phyloP scores from a whole-genome alignment of 2,888 invertebrate species.

The Caenorhabditis macrosperma region DNA sequence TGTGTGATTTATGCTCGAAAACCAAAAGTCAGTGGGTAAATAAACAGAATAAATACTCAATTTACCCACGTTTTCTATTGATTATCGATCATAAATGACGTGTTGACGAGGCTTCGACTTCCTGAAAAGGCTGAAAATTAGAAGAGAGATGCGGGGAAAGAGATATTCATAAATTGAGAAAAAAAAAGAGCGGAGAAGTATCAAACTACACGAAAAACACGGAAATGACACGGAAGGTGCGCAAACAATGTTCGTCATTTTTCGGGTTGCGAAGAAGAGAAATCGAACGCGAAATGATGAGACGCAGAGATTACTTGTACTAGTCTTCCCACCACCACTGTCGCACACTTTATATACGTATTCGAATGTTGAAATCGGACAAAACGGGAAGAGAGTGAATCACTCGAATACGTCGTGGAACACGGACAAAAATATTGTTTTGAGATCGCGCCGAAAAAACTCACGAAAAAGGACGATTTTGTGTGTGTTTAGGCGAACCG shows the following conservation, averaged over 20 bases:
- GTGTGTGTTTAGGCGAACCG: background rate
- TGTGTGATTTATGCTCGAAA: constrained; percentile 2
- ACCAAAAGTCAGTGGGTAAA: background rate
- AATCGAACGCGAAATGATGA: background rate
- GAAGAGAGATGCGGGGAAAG: background rate
- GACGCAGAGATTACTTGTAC: constrained; percentile 17
- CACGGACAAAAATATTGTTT: background rate
- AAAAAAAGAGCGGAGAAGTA: background rate
- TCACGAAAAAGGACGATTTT: background rate
- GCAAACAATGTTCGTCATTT: constrained; percentile 20
- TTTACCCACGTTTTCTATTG: constrained; percentile 18
- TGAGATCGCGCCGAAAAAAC: background rate
- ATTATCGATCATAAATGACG: constrained; percentile 39
- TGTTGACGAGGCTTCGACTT: background rate
- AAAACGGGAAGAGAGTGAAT: background rate
- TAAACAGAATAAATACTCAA: background rate
- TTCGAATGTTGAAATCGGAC: background rate
- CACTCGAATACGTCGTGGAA: background rate
- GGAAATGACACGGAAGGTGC: background rate
- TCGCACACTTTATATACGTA: background rate
- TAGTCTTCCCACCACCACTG: background rate
- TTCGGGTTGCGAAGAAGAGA: background rate
- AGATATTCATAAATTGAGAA: background rate
- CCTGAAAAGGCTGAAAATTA: constrained; percentile 11
- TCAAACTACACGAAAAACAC: background rate